These are phyloP conservation scores for Apodemus sylvaticus DNA, from an alignment of 2,113 vertebrate genomes.

Conservation along the genomic window DNA sequence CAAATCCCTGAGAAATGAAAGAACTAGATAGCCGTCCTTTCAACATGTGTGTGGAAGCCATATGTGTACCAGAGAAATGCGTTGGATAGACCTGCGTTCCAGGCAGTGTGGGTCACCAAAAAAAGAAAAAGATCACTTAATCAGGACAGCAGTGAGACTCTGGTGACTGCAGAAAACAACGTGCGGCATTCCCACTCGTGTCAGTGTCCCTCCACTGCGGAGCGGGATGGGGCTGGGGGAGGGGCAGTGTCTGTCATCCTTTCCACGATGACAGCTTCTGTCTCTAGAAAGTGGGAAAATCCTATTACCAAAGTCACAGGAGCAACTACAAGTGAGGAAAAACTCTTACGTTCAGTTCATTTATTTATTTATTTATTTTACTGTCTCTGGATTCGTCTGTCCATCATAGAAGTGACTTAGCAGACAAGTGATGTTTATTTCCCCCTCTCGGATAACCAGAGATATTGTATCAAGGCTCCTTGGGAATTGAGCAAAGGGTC, in stretches of 20 bases:
- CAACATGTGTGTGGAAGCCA: neutral
- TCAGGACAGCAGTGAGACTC: neutral
- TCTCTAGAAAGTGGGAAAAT: neutral
- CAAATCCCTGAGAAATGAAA: neutral
- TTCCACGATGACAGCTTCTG: neutral
- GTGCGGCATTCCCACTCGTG: neutral
- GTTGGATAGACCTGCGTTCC: neutral
- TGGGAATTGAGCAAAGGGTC: neutral
- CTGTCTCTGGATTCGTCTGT: neutral
- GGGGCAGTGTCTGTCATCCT: neutral
- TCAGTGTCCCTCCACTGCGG: neutral
- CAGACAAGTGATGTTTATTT: neutral
- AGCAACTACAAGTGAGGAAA: neutral
- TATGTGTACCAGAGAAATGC: neutral
- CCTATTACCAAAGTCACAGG: neutral
- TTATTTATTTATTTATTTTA: neutral
- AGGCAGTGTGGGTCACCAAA: conserved; percentile 9
- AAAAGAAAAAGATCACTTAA: conserved; percentile 26
- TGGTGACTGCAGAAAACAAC: neutral
- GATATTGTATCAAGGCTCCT: neutral
- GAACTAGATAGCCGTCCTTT: neutral
- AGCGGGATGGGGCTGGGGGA: neutral
- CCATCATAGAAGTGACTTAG: neutral
- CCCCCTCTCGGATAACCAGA: neutral
- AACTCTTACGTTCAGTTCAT: neutral